These are phyloP conservation scores for Lottia gigantea DNA, from an alignment of 2,888 invertebrate species.

Conservation along the genomic window DNA sequence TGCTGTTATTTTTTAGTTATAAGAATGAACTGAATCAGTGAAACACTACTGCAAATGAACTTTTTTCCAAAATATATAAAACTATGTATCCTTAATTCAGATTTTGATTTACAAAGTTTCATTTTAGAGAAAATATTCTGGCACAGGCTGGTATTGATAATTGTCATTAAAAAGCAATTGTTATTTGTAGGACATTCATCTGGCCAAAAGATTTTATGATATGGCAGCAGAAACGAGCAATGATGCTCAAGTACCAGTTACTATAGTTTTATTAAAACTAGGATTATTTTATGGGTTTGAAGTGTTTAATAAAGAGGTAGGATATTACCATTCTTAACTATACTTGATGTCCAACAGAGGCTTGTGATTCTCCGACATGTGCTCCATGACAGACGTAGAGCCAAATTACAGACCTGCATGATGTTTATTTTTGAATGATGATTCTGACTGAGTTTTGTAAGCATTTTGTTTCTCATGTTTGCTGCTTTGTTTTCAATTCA, in stretches of 20 bases:
- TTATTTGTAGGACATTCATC: slow-evolving; percentile 79
- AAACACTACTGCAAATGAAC: background rate
- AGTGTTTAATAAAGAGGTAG: slow-evolving; percentile 77
- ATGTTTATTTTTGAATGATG: too few relatives aligned
- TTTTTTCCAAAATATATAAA: slow-evolving; percentile 1
- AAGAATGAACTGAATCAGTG: too few relatives aligned
- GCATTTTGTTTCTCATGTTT: background rate
- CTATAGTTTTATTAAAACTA: slow-evolving; percentile 87
- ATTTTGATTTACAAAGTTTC: too few relatives aligned
- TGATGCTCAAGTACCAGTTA: slow-evolving; percentile 94
- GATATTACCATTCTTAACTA: slow-evolving; percentile 14
- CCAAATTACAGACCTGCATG: too few relatives aligned
- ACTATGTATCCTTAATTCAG: too few relatives aligned
- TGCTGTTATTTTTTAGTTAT: too few relatives aligned
- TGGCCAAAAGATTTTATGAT: slow-evolving; percentile 98
- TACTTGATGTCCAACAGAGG: background rate
- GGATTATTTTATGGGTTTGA: slow-evolving; percentile 81
- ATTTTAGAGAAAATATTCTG: too few relatives aligned
- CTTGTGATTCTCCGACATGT: background rate
- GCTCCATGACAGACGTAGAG: too few relatives aligned
- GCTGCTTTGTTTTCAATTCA: background rate
- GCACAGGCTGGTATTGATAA: background rate
- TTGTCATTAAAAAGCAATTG: too few relatives aligned
- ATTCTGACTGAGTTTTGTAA: too few relatives aligned
- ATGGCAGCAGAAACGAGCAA: slow-evolving; percentile 91